Evolutionary conservation across 2,888 invertebrate species (phyloP), one percentile per base, ranked within the genome.

Genomic region (Cerastis leucographa): DNA sequence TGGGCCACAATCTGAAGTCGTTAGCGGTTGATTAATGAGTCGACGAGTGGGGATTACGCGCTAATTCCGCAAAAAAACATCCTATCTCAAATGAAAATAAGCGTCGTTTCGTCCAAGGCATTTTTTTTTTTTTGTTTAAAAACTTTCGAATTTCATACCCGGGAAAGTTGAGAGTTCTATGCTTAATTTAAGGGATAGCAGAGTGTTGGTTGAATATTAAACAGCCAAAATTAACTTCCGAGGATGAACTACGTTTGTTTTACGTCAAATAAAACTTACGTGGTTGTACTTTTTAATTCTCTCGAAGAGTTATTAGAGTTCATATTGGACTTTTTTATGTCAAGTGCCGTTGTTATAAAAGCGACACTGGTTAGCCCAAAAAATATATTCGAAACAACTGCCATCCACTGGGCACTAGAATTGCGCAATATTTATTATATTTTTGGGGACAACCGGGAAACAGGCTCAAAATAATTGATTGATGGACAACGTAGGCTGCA

Each of bases 21-120:
- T 95, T 95, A 95, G 90, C 87, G 88, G 91, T 92, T 95, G 95
- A 95, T 95, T 94, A 95, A 96, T 94, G 95, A 88, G 83, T 88
- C 78, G 80, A 85, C 90, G 87, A 90, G 89, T 89, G 85, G 80
- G 92, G 92, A 92, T 93, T 93, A 93, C 89, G 87, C 91, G 92
- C 92, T 92, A 92, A 93, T 91, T 90, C 90, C 74, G 89, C 91
- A 93, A 94, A 94, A 90, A 84, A 90, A 86, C 82, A 81, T 83
- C 83, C 86, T 87, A 89, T 89, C 90, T 85, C 77, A 72, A 84
- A 87, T 83, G 80, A 88, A 90, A 90, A 89, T 90, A 87, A 88
- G 81, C 85, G 82, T 11, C 73, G 49, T 46, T 80, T 71, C 75
- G 74, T 61, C 76, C 70, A 78, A 87, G 76, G 40, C 49, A 25